Evolutionary conservation across 2,797 vertebrate species (phyloP), one percentile per base, ranked within the genome.

Genomic region (Etheostoma perlongum): DNA sequence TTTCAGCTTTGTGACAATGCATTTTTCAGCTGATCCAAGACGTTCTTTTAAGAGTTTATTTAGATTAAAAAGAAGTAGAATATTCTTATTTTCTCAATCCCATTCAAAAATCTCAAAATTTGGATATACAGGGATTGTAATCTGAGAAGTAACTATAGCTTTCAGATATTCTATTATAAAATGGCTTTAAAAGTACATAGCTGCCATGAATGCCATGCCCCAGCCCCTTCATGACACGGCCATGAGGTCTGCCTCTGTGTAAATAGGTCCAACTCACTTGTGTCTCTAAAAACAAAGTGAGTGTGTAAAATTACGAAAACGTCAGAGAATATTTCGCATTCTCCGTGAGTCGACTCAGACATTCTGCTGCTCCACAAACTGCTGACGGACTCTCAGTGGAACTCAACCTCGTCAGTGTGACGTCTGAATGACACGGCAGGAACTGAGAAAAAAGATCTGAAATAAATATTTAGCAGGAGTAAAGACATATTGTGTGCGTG

Each of bases 271-370:
- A 40, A 40, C n/a, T 71, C 40, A 73, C 30, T 1, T 0, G 2
- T 40, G 9, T 67, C 60, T 55, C 67, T 66, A 25, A 49, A 82
- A 72, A 84, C 74, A 80, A 47, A 52, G 27, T 0, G 16, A 46
- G 74, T 63, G 78, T 47, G 82, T 85, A 71, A 81, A 75, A 78
- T 69, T n/a, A 30, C 46, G 21, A 83, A 42, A 5, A 10, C 1
- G 42, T 72, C 57, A 76, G 69, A 62, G 52, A 63, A 83, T 74
- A 21, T 13, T 80, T 78, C 18, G 48, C 52, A 85, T 86, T 87
- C 83, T 42, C 59, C 0, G 6, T 0, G 59, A 66, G 49, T 30
- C 36, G 75, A 59, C 48, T 70, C 68, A 69, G 16, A 69, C 23
- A 0, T 27, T 70, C 72, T 79, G 72, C 65, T 74, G 55, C 40